Conservation (phyloP, 2,113 vertebrate genomes). For the Pseudorectes ferrugineus region DNA sequence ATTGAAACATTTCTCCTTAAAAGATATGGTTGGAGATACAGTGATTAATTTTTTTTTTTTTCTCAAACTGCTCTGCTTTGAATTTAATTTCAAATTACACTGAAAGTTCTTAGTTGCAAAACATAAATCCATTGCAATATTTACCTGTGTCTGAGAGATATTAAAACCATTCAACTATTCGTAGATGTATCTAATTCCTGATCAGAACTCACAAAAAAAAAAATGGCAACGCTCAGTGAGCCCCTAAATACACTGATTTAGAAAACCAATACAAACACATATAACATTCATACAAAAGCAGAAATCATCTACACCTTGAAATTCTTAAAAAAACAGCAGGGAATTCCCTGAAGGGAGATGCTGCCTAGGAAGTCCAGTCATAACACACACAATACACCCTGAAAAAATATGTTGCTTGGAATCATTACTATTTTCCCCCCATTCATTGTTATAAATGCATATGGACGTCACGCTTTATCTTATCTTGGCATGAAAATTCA, state of each 20-base stretch:
- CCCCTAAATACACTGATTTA: neutral
- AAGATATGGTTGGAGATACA: neutral
- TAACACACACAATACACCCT: neutral
- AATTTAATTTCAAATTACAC: neutral
- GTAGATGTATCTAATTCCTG: neutral
- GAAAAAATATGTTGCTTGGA: constrained; percentile 53
- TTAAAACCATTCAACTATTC: constrained; percentile 9
- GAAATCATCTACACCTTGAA: neutral
- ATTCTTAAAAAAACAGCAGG: neutral
- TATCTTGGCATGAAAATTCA: constrained; percentile 52
- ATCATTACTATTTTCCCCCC: neutral
- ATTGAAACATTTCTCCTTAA: neutral
- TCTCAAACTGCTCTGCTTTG: neutral
- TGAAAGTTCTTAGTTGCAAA: neutral
- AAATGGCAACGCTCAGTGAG: neutral
- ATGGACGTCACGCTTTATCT: constrained; percentile 68
- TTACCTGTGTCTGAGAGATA: neutral
- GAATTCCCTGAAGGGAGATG: neutral
- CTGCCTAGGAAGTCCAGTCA: neutral
- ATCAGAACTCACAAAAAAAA: neutral
- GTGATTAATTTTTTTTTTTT: neutral
- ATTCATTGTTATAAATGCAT: constrained; percentile 46
- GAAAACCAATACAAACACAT: neutral
- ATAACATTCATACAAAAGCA: neutral
- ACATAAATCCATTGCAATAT: neutral